Percentiles rank a stretch among this genome's conserved stretches.
Conservation (phyloP, 2,888 invertebrate species). For the Schizaphis graminum region DNA sequence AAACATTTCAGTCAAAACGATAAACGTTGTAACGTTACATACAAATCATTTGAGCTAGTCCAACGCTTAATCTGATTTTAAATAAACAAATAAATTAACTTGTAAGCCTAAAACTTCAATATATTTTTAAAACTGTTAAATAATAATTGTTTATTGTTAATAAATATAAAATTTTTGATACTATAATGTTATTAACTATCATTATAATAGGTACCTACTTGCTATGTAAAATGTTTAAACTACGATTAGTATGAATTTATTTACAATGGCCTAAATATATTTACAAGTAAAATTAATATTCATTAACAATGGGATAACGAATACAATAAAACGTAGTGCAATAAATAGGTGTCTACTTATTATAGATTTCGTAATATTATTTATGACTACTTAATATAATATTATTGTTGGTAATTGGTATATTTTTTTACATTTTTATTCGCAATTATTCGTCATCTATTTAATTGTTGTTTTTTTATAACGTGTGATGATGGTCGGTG, state of each 20-base stretch:
- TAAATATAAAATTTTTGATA: neutral
- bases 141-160: neutral
- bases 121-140: neutral
- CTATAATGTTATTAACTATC: neutral
- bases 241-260: neutral
- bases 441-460: neutral
- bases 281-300: neutral
- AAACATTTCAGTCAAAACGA: conserved; percentile 14
- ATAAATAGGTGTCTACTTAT: neutral
- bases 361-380: neutral
- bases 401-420: neutral
- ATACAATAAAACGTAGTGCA: neutral
- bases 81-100: neutral
- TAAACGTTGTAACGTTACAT: neutral
- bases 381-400: neutral
- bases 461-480: neutral
- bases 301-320: neutral
- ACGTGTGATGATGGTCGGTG: neutral
- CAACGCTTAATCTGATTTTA: neutral
- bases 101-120: neutral
- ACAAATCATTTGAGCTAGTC: neutral
- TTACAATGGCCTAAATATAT: neutral
- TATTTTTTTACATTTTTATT: neutral
- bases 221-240: neutral
- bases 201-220: neutral